Conservation (phyloP, 2,888 invertebrate genomes). For the Dicranocentrus wangi region DNA sequence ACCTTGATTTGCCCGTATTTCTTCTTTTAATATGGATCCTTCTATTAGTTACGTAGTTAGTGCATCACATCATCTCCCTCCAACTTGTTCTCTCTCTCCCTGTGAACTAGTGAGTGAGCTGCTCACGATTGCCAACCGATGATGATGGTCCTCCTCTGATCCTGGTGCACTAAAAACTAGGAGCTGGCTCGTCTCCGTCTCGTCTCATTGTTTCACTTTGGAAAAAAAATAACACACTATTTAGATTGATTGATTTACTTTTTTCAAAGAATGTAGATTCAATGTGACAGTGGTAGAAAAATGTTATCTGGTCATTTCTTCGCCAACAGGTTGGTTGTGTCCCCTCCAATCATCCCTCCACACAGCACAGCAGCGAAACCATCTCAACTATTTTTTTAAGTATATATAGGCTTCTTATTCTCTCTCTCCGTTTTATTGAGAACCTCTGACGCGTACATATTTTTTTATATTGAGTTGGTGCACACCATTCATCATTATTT, state of each 20-base stretch:
- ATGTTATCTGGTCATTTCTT: slow-evolving; percentile 44
- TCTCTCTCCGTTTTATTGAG: no score
- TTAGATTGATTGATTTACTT: slow-evolving; percentile 57
- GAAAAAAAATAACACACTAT: slow-evolving; percentile 10
- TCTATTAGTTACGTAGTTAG: no score
- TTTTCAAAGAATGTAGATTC: slow-evolving; percentile 46
- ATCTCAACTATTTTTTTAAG: background rate
- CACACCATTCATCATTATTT: slow-evolving; percentile 59
- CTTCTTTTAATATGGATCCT: no score
- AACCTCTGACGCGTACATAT: no score
- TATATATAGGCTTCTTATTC: no score
- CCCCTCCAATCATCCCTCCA: background rate
- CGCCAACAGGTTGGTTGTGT: slow-evolving; percentile 37
- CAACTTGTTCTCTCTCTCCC: no score
- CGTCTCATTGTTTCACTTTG: slow-evolving; percentile 21
- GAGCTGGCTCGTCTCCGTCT: background rate
- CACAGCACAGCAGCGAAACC: background rate
- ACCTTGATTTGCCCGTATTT: no score
- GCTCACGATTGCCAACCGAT: no score
- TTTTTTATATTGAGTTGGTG: no score
- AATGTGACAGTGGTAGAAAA: slow-evolving; percentile 46
- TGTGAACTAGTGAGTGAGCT: no score
- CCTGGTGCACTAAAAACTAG: slow-evolving; percentile 14
- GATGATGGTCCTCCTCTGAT: no score
- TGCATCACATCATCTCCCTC: no score